A percentile compares a stretch with the other conserved stretches of the same genome.
phyloP scores from a whole-genome alignment of 2,797 vertebrate genomes.

The Acipenser transmontanus region DNA sequence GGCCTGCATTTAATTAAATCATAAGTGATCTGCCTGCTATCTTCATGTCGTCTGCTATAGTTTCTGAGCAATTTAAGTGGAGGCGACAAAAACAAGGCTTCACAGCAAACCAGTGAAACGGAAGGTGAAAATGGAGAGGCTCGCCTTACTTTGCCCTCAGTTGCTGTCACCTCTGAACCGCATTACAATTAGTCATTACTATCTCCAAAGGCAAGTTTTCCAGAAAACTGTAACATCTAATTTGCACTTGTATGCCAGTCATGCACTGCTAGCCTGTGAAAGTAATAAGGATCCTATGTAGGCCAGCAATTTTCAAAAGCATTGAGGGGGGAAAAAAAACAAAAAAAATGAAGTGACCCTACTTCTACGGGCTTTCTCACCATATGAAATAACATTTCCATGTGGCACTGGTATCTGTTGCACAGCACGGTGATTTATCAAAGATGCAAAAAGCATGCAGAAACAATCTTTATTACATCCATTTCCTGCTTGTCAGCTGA shows the following conservation, averaged over 20 bases:
- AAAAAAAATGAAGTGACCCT: constrained; percentile 79
- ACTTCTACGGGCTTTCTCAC: constrained; percentile 80
- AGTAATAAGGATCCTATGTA: constrained; percentile 61
- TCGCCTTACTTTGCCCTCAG: constrained; percentile 54
- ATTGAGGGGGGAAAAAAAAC: constrained; percentile 34
- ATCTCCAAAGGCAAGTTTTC: constrained; percentile 49
- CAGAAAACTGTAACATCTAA: constrained; percentile 51
- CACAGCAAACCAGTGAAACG: constrained; percentile 49
- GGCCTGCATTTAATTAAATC: constrained; percentile 97
- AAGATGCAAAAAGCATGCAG: constrained; percentile 99
- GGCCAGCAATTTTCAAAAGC: constrained; percentile 65
- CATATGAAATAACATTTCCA: constrained; percentile 96
- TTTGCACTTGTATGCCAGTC: constrained; percentile 64
- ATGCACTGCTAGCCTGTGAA: constrained; percentile 52
- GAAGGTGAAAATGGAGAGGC: constrained; percentile 60
- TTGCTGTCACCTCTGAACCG: constrained; percentile 64
- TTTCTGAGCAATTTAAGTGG: constrained; percentile 71
- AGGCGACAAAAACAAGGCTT: constrained; percentile 65
- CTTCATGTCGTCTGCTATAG: constrained; percentile 79
- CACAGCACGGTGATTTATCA: constrained; percentile 99
- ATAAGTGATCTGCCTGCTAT: constrained; percentile 95
- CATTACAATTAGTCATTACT: constrained; percentile 57
- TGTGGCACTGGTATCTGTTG: constrained; percentile 93
- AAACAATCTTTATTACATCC: constrained; percentile 99
- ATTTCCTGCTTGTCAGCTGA: constrained; percentile 99